Percentiles rank a stretch among this genome's conserved stretches.
Conservation (phyloP, 2,888 invertebrate genomes). For the Hoplodrina blanda region DNA sequence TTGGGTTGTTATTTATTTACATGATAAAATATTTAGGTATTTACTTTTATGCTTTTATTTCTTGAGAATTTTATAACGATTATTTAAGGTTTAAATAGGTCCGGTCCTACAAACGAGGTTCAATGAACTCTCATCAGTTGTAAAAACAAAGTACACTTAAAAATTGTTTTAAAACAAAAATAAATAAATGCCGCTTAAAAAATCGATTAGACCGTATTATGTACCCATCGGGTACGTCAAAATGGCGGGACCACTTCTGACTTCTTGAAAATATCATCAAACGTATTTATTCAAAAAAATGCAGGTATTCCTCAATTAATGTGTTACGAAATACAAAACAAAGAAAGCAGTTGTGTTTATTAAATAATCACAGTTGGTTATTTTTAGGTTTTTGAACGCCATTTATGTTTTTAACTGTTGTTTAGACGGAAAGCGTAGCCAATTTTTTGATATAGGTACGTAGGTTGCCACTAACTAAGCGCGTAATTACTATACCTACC, state of each 20-base stretch:
- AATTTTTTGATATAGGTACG: slow-evolving; percentile 23
- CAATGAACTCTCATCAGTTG: background rate
- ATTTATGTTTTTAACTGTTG: background rate
- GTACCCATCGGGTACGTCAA: background rate
- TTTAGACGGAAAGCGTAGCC: slow-evolving; percentile 9
- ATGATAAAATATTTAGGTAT: slow-evolving; percentile 9
- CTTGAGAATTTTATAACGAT: background rate
- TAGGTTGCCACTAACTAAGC: slow-evolving; percentile 34
- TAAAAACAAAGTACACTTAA: too few species aligned
- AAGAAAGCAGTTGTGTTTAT: background rate
- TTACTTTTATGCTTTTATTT: slow-evolving; percentile 7
- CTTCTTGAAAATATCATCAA: background rate
- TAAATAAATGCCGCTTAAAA: too few species aligned
- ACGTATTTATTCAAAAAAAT: background rate
- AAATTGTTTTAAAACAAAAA: too few species aligned
- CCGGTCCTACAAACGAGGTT: background rate
- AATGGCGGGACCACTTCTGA: background rate
- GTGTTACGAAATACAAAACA: background rate
- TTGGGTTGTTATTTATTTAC: slow-evolving; percentile 31
- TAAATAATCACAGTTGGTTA: background rate
- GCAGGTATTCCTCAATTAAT: background rate
- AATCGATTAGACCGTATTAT: too few species aligned
- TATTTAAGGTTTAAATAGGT: background rate
- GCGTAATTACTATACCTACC: slow-evolving; percentile 47
- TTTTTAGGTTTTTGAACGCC: background rate